A percentile compares a stretch with the other conserved stretches of the same genome.
Evolutionary conservation across 2,113 vertebrate genomes (phyloP).

Genomic region (Gymnocephalus cernua): DNA sequence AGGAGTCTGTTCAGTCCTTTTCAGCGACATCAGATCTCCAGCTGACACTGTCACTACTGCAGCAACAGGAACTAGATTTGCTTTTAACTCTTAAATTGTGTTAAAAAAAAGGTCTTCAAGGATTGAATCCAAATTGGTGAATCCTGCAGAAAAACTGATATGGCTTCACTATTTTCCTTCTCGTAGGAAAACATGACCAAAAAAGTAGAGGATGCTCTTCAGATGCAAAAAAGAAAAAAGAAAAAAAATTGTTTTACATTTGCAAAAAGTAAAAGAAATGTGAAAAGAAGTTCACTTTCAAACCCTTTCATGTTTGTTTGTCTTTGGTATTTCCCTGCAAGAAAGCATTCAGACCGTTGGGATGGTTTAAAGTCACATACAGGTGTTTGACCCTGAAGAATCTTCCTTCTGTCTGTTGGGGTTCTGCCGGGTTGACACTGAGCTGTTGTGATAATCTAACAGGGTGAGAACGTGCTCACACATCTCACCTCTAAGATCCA

Average conservation of each 20-base stretch:
- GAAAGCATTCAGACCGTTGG: background rate
- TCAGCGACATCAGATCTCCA: too few species aligned
- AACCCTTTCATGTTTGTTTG: background rate
- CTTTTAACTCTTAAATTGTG: too few species aligned
- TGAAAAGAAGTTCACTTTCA: background rate
- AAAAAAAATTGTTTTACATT: background rate
- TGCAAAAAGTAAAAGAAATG: background rate
- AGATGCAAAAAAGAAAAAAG: background rate
- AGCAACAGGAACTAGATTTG: too few species aligned
- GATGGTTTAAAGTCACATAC: too few species aligned
- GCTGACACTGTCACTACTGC: too few species aligned
- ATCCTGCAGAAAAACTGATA: background rate
- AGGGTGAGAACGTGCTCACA: conserved; percentile 1
- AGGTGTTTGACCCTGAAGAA: background rate
- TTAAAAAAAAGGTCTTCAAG: too few species aligned
- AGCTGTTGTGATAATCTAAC: background rate
- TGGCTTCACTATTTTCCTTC: background rate
- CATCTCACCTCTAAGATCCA: conserved; percentile 41
- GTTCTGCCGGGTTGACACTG: background rate
- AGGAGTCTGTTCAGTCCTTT: too few species aligned
- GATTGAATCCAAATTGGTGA: too few species aligned
- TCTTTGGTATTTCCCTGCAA: background rate
- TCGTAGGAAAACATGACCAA: background rate
- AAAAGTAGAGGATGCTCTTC: background rate
- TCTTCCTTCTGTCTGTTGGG: background rate